Evolutionary conservation across 2,888 invertebrate genomes (phyloP), one percentile per base, ranked within the genome.

Genomic region (Dynastes tityus): DNA sequence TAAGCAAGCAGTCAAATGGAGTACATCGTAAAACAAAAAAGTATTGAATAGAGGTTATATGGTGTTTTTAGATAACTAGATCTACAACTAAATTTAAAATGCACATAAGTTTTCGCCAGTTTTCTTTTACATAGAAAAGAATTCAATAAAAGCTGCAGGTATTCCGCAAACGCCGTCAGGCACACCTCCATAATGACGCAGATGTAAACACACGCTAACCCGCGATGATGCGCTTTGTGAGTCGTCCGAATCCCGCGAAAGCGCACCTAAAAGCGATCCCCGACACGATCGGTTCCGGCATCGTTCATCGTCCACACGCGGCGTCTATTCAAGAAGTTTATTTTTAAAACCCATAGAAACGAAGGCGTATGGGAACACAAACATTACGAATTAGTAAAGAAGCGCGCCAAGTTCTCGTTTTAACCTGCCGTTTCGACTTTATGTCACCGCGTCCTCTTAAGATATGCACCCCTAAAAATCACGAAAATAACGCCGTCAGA

Each of bases 281-380:
- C 83, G 82, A 58, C 55, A 5, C 22, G 45, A 5, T 82, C 82
- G 82, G 58, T 83, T 83, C 82, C 82, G 83, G 82, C 85, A 67
- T 67, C 65, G 11, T 67, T 45, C 65, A 84, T 71, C 55, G 22
- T 58, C 55, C 55, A 58, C 68, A 83, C 82, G 79, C 67, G 79
- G 82, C 84, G 83, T 85, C 85, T 84, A 85, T 83, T 82, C 83
- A 83, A 83, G 82, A 82, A 83, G 83, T 85, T 86, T 86, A 86
- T 85, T 86, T 86, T 86, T 86, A 86, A 86, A 86, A 83, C 78
- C 76, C 84, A 75, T 51, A 79, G 80, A 77, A 82, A 84, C 84
- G 32, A 74, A 29, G 40, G 61, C 61, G 55, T 55, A 71, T 55
- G 55, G n/a, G 29, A 45, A 71, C 71, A 71, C 58, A 58, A 58